Percentiles rank a stretch among this genome's conserved stretches.
These are phyloP conservation scores for Desmodus rotundus DNA, from an alignment of 2,113 vertebrate genomes.

Conservation along the genomic window DNA sequence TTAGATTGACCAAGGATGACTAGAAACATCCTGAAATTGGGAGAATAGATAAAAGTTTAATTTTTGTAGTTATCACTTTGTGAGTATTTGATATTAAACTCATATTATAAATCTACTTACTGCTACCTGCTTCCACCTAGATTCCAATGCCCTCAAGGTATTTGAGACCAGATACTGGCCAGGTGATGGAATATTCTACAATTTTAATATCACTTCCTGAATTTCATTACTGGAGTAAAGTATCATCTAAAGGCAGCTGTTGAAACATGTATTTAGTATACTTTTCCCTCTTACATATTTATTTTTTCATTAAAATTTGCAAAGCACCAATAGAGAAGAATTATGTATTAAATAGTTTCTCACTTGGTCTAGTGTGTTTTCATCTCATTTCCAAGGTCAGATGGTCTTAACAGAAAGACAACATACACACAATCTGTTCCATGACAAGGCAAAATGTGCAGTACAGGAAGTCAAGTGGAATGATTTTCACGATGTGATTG, in stretches of 20 bases:
- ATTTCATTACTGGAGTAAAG: slow-evolving; percentile 36
- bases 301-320: slow-evolving; percentile 87
- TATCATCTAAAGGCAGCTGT: slow-evolving; percentile 65
- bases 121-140: neutral
- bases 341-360: slow-evolving; percentile 85
- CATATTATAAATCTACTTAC: neutral
- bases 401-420: slow-evolving; percentile 86
- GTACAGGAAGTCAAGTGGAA: slow-evolving; percentile 82
- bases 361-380: slow-evolving; percentile 86
- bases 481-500: slow-evolving; percentile 76
- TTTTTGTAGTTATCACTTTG: neutral
- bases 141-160: neutral
- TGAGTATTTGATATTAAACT: neutral
- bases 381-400: slow-evolving; percentile 86
- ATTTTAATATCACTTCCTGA: slow-evolving; percentile 43
- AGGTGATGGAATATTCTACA: neutral
- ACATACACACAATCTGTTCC: slow-evolving; percentile 86
- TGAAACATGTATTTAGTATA: slow-evolving; percentile 85
- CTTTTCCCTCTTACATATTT: slow-evolving; percentile 87
- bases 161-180: neutral
- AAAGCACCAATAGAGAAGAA: slow-evolving; percentile 82
- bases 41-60: neutral
- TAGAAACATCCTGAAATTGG: neutral
- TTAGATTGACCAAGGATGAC: neutral
- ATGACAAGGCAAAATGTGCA: slow-evolving; percentile 84